These are phyloP conservation scores for Sinella curviseta DNA, from an alignment of 1,140 invertebrate species.

Conservation along the genomic window DNA sequence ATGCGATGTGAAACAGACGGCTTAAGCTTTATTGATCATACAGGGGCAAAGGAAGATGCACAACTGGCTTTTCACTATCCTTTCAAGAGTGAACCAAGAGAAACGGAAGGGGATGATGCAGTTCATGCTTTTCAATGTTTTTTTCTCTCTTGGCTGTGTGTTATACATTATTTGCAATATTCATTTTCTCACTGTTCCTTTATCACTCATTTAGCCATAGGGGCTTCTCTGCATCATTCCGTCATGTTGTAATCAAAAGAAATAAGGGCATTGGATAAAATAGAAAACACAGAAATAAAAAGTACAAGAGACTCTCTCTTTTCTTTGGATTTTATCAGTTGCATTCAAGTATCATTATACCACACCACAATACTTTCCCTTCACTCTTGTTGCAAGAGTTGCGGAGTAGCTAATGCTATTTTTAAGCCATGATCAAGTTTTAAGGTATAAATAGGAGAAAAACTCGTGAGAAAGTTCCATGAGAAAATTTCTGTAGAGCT, in stretches of 20 bases:
- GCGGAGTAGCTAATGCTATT: too few relatives aligned
- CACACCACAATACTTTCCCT: constrained; percentile 10
- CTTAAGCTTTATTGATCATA: constrained; percentile 16
- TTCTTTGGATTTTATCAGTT: too few relatives aligned
- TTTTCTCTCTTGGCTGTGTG: background rate
- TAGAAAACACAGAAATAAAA: too few relatives aligned
- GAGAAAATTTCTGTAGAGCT: constrained; percentile 4
- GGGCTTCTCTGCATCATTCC: too few relatives aligned
- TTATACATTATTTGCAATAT: too few relatives aligned
- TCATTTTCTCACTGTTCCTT: too few relatives aligned
- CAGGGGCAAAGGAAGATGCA: background rate
- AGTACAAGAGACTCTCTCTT: too few relatives aligned
- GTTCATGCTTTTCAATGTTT: background rate
- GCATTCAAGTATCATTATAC: too few relatives aligned
- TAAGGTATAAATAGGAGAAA: background rate
- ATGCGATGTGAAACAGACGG: background rate
- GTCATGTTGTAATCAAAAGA: too few relatives aligned
- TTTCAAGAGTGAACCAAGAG: background rate
- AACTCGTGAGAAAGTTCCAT: constrained; percentile 10
- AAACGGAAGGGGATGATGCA: background rate
- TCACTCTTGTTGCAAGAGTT: background rate
- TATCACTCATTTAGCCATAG: too few relatives aligned
- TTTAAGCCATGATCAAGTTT: background rate
- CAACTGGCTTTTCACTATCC: background rate
- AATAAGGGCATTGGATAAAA: too few relatives aligned